Conservation (phyloP, 2,888 invertebrate species). For the Nomada hirtipes region DNA sequence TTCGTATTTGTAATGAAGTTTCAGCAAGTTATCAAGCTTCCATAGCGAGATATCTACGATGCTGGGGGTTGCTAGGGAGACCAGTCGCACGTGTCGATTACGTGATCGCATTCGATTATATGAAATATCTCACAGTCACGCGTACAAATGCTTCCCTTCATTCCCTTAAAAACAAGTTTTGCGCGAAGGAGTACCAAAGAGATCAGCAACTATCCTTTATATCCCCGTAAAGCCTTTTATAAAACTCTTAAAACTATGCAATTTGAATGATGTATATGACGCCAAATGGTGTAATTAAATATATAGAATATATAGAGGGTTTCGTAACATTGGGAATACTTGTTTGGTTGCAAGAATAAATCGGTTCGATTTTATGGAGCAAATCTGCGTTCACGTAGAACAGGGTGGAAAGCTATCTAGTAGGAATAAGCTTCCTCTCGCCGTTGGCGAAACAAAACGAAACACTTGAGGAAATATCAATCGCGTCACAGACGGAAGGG, state of each 20-base stretch:
- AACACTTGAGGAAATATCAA: slow-evolving; percentile 46
- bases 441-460: slow-evolving; percentile 36
- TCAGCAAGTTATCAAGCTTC: slow-evolving; percentile 48
- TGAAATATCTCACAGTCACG: slow-evolving; percentile 56
- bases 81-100: slow-evolving; percentile 65
- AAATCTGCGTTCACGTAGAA: too few relatives aligned
- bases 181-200: too few relatives aligned
- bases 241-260: background rate
- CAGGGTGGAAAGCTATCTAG: slow-evolving; percentile 65
- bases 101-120: slow-evolving; percentile 68
- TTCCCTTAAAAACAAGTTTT: background rate
- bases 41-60: slow-evolving; percentile 50
- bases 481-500: slow-evolving; percentile 1
- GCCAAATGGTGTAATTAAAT: too few relatives aligned
- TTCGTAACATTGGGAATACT: background rate
- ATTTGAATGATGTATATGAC: background rate
- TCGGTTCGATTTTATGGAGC: background rate
- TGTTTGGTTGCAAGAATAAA: background rate
- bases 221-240: too few relatives aligned
- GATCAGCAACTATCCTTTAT: slow-evolving; percentile 8
- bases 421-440: slow-evolving; percentile 43
- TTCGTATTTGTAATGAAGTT: slow-evolving; percentile 67
- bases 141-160: background rate
- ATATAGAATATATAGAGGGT: background rate
- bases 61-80: slow-evolving; percentile 72